These are phyloP conservation scores for Poecile montanus DNA, from an alignment of 2,797 vertebrate species.

Conservation along the genomic window DNA sequence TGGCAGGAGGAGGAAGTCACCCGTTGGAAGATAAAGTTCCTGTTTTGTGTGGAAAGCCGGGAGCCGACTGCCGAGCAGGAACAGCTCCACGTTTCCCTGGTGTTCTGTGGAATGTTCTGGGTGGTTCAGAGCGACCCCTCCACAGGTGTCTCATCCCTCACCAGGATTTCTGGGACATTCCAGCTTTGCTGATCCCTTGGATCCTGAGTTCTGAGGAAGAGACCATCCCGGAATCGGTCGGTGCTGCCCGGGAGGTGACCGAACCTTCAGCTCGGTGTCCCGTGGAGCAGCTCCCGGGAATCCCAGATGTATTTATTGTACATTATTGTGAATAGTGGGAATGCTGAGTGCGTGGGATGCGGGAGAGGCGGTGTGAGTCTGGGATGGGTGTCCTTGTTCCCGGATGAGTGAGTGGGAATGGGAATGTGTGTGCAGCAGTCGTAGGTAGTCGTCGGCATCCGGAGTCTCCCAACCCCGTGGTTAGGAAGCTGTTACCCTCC, in stretches of 20 bases:
- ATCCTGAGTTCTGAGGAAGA: neutral
- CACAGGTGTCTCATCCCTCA: neutral
- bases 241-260: neutral
- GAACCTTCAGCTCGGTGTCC: neutral
- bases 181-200: neutral
- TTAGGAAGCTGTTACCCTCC: conserved; percentile 25
- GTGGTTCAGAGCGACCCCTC: neutral
- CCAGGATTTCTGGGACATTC: neutral
- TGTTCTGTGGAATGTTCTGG: neutral
- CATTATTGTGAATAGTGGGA: conserved; percentile 73
- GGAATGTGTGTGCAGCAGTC: neutral
- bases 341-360: conserved; percentile 1
- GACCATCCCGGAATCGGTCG: accelerated
- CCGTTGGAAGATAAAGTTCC: neutral
- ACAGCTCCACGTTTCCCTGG: neutral
- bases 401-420: neutral
- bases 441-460: neutral
- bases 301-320: conserved; percentile 71
- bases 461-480: neutral
- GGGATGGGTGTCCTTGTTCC: conserved; percentile 7
- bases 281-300: neutral
- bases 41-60: neutral
- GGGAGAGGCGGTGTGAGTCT: neutral
- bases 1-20: accelerated
- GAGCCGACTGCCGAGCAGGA: neutral